These are phyloP conservation scores for Erebia epiphron DNA, from an alignment of 2,888 invertebrate species.

Conservation along the genomic window DNA sequence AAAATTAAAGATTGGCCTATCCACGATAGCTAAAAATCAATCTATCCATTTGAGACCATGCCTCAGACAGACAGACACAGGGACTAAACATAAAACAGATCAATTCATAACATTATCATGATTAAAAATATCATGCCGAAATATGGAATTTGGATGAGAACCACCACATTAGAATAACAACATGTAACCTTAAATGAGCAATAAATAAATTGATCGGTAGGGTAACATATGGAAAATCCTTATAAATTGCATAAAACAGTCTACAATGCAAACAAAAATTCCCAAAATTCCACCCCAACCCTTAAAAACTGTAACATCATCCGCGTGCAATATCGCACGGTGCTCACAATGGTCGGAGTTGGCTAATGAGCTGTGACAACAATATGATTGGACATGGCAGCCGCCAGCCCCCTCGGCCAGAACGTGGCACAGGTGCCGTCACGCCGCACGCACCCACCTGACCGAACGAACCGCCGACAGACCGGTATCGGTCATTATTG, in stretches of 20 bases:
- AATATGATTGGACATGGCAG: not conserved
- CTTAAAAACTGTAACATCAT: conserved; percentile 13
- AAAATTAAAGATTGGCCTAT: too few relatives aligned
- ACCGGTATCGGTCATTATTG: not conserved
- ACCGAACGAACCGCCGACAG: not conserved
- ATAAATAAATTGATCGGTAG: too few relatives aligned
- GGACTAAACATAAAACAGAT: too few relatives aligned
- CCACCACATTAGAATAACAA: too few relatives aligned
- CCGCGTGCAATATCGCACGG: conserved; percentile 8
- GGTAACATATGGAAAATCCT: too few relatives aligned
- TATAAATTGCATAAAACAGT: not conserved
- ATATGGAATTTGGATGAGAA: too few relatives aligned
- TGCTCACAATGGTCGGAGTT: not conserved
- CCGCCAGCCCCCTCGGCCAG: not conserved
- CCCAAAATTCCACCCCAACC: not conserved
- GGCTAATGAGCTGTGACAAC: conserved; percentile 12
- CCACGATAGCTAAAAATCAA: too few relatives aligned
- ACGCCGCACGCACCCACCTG: not conserved
- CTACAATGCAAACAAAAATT: not conserved
- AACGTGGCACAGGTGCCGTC: conserved; percentile 11
- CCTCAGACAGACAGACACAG: too few relatives aligned
- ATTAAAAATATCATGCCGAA: too few relatives aligned
- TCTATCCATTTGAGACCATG: too few relatives aligned
- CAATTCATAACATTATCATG: too few relatives aligned
- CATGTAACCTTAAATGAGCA: too few relatives aligned